Conservation (phyloP, 92 coral and sea anemone genomes). For the Parazoanthus darwini region DNA sequence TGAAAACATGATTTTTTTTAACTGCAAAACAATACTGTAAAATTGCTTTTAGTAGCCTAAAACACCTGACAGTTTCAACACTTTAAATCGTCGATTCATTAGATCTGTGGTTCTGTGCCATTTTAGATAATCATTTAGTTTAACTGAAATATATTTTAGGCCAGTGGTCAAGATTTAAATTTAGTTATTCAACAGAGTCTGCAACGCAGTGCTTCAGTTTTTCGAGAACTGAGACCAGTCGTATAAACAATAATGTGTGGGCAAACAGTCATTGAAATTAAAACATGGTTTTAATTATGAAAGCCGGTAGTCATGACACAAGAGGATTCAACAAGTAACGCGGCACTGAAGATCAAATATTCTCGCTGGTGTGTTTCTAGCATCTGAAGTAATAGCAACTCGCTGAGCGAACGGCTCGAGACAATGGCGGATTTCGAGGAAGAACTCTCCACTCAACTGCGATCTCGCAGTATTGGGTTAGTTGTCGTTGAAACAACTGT, state of each 20-base stretch:
- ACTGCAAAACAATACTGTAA: not conserved
- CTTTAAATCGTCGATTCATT: not conserved
- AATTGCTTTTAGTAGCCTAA: not conserved
- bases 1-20: too few species aligned
- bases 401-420: not conserved
- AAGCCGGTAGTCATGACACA: not conserved
- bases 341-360: not conserved
- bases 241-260: not conserved
- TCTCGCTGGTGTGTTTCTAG: not conserved
- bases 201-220: not conserved
- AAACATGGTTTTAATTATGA: not conserved
- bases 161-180: not conserved
- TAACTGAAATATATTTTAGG: not conserved
- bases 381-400: not conserved
- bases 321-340: not conserved
- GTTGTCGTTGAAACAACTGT: constrained; percentile 60
- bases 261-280: not conserved
- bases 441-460: constrained; percentile 47
- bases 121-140: not conserved
- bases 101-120: too few species aligned
- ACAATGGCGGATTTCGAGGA: not conserved
- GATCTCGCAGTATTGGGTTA: constrained; percentile 43
- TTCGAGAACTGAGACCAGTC: not conserved
- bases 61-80: not conserved
- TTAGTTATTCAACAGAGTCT: too few species aligned